These are phyloP conservation scores for Siniperca chuatsi DNA, from an alignment of 2,113 vertebrate genomes.

Conservation along the genomic window DNA sequence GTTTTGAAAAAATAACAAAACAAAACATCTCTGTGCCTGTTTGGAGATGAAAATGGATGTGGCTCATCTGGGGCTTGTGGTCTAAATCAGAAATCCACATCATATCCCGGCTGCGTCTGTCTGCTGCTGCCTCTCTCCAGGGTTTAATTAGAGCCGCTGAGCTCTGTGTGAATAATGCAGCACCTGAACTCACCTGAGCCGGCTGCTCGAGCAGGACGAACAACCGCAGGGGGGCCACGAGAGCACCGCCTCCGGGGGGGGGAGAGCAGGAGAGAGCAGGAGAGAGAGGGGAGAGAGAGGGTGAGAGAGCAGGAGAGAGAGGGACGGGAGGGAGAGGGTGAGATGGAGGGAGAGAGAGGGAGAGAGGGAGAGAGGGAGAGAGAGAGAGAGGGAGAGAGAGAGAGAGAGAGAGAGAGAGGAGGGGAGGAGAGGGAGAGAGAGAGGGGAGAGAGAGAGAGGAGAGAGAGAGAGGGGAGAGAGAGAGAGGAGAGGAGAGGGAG, in stretches of 20 bases:
- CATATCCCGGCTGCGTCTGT: slow-evolving; percentile 3
- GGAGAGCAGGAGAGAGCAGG: neutral
- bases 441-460: neutral
- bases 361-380: no score
- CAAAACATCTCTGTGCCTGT: neutral
- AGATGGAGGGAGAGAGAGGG: no score
- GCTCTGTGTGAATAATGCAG: slow-evolving; percentile 56
- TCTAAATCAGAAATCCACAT: slow-evolving; percentile 38
- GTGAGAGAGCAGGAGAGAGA: no score
- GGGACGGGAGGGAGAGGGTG: no score
- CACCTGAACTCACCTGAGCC: slow-evolving; percentile 57
- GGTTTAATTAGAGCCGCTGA: slow-evolving; percentile 63
- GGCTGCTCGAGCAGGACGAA: slow-evolving; percentile 15
- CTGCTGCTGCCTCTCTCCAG: slow-evolving; percentile 25
- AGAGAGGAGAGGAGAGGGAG: no score
- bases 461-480: no score
- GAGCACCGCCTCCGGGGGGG: neutral
- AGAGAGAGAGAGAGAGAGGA: no score
- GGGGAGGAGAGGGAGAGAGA: neutral
- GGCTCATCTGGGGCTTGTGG: slow-evolving; percentile 22
- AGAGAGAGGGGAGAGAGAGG: neutral
- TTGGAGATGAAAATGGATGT: slow-evolving; percentile 26
- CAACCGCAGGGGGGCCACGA: slow-evolving; percentile 5
- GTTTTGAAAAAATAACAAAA: neutral
- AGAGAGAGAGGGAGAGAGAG: no score